Evolutionary conservation across 2,113 vertebrate species (phyloP).

Genomic region (Lipotes vexillifer): DNA sequence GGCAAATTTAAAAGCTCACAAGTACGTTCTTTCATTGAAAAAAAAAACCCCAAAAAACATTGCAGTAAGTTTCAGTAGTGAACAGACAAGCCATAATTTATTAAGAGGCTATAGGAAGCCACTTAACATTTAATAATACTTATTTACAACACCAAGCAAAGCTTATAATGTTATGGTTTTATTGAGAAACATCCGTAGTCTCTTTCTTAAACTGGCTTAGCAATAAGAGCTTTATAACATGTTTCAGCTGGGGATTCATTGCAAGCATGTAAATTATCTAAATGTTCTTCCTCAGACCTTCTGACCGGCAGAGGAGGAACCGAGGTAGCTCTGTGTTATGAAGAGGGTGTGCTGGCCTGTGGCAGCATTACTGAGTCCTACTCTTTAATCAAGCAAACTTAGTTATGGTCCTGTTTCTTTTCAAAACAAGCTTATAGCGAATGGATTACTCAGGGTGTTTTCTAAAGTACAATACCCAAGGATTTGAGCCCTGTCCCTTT

Average conservation of each 20-base stretch:
- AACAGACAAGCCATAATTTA: background rate
- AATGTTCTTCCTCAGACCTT: background rate
- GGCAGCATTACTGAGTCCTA: background rate
- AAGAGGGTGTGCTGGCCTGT: background rate
- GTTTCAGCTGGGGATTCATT: background rate
- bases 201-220: conserved; percentile 23
- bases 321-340: background rate
- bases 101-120: background rate
- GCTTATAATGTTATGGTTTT: conserved; percentile 2
- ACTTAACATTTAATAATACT: background rate
- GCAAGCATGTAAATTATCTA: background rate
- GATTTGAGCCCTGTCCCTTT: background rate
- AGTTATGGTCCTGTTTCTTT: background rate
- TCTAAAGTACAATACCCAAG: background rate
- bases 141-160: conserved; percentile 23
- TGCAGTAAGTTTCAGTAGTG: background rate
- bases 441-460: background rate
- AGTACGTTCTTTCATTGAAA: background rate
- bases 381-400: background rate
- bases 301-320: background rate
- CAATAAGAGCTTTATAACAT: background rate
- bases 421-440: background rate
- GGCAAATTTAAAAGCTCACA: background rate
- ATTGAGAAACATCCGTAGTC: background rate
- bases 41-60: background rate